Percentiles rank a stretch among this genome's conserved stretches.
Evolutionary conservation across 2,888 invertebrate species (phyloP).

Genomic region (Paralinhomoeus sp.): DNA sequence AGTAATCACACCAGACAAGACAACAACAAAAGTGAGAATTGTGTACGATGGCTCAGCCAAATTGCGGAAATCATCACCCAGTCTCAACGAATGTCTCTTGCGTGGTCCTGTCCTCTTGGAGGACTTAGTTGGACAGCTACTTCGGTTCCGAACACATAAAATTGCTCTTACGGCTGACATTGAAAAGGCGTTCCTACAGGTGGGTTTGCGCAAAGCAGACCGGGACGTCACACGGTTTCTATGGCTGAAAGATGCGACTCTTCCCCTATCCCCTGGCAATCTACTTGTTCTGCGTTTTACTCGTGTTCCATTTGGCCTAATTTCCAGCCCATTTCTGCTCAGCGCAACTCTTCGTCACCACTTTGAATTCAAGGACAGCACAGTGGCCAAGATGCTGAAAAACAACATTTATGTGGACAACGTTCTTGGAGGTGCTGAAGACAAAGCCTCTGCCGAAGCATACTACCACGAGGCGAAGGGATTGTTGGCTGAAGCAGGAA

Average conservation of each 20-base stretch:
- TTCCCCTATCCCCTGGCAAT: neutral
- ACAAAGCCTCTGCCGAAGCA: no score
- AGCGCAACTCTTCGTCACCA: no score
- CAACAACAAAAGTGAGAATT: constrained; percentile 7
- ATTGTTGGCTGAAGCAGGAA: no score
- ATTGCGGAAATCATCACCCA: neutral
- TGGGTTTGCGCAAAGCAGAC: constrained; percentile 4
- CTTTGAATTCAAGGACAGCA: no score
- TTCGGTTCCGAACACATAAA: constrained; percentile 3
- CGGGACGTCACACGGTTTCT: constrained; percentile 6
- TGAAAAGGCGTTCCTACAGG: constrained; percentile 10
- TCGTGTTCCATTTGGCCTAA: neutral
- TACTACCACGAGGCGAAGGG: no score
- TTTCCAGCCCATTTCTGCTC: neutral
- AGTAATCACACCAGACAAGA: constrained; percentile 6
- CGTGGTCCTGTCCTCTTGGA: constrained; percentile 6
- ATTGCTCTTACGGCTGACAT: constrained; percentile 7
- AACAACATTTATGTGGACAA: no score
- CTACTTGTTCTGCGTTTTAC: neutral
- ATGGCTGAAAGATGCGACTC: neutral
- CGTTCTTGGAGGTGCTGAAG: no score
- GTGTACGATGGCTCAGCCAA: constrained; percentile 8
- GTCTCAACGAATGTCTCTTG: constrained; percentile 8
- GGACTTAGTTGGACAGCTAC: constrained; percentile 4
- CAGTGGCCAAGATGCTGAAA: no score